Evolutionary conservation across 2,797 vertebrate genomes (phyloP).

Genomic region (Pseudochaenichthys georgianus): DNA sequence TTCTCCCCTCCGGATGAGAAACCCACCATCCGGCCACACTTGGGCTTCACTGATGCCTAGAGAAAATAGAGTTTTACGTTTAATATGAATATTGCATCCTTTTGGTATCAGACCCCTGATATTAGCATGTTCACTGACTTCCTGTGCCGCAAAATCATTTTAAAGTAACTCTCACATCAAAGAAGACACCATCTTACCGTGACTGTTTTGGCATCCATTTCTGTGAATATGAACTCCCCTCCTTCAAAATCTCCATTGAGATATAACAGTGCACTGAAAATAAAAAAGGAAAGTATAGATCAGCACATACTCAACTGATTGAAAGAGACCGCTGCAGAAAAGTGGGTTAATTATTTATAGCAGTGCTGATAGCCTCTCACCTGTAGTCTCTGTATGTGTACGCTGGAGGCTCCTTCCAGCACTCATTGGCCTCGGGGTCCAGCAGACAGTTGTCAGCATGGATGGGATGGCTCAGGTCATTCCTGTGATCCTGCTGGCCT

Average conservation of each 20-base stretch:
- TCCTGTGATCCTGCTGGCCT: slow-evolving; percentile 96
- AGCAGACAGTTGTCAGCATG: slow-evolving; percentile 98
- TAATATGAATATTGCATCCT: background rate
- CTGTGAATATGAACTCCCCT: slow-evolving; percentile 97
- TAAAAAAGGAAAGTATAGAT: background rate
- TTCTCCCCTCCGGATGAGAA: slow-evolving; percentile 98
- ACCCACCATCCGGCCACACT: slow-evolving; percentile 95
- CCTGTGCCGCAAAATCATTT: background rate
- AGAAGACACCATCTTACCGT: slow-evolving; percentile 86
- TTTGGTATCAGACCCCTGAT: background rate
- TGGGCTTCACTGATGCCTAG: slow-evolving; percentile 95
- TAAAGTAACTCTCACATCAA: background rate
- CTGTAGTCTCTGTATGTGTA: slow-evolving; percentile 98
- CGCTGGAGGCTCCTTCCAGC: slow-evolving; percentile 96
- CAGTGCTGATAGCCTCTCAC: slow-evolving; percentile 70
- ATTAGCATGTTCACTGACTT: background rate
- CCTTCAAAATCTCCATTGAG: slow-evolving; percentile 97
- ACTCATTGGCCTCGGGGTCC: slow-evolving; percentile 94
- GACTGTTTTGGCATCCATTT: slow-evolving; percentile 97
- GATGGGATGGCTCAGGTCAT: slow-evolving; percentile 97
- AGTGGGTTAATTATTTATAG: background rate
- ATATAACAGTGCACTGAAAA: slow-evolving; percentile 92
- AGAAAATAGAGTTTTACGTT: background rate
- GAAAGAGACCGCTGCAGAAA: background rate
- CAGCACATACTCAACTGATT: background rate